Evolutionary conservation across 2,888 invertebrate species (phyloP).

Genomic region (Priocnemis perturbator): DNA sequence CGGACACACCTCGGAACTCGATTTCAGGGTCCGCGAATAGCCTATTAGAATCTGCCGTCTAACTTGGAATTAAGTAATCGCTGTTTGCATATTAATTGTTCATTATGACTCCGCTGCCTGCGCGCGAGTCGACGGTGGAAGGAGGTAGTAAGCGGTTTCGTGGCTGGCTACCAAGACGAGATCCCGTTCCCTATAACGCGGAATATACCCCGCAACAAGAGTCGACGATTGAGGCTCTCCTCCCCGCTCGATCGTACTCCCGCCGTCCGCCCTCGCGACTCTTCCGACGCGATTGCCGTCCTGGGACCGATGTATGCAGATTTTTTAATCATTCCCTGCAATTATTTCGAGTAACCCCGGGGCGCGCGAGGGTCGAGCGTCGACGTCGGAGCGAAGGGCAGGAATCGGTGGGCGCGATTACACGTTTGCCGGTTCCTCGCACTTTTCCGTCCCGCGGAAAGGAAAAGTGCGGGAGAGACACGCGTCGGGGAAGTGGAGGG

Average conservation of each 20-base stretch:
- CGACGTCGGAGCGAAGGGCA: neutral
- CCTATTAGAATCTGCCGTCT: slow-evolving; percentile 65
- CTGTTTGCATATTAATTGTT: slow-evolving; percentile 75
- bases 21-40: slow-evolving; percentile 51
- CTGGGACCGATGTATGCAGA: slow-evolving; percentile 25
- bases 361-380: too few species aligned
- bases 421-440: neutral
- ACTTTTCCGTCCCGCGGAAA: slow-evolving; percentile 17
- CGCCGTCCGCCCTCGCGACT: slow-evolving; percentile 8
- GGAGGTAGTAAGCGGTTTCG: slow-evolving; percentile 28
- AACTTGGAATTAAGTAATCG: slow-evolving; percentile 72
- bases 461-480: slow-evolving; percentile 7
- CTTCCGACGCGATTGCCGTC: slow-evolving; percentile 18
- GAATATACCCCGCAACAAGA: slow-evolving; percentile 19
- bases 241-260: too few species aligned
- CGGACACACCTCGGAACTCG: slow-evolving; percentile 22
- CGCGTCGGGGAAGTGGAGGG: slow-evolving; percentile 10
- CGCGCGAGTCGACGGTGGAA: slow-evolving; percentile 19
- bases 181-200: slow-evolving; percentile 33
- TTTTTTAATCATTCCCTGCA: slow-evolving; percentile 2
- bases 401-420: neutral
- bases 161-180: slow-evolving; percentile 44
- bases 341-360: neutral
- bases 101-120: slow-evolving; percentile 59
- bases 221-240: slow-evolving; percentile 19